These are phyloP conservation scores for Protodeltote pygarga DNA, from an alignment of 2,888 invertebrate genomes.

Conservation along the genomic window DNA sequence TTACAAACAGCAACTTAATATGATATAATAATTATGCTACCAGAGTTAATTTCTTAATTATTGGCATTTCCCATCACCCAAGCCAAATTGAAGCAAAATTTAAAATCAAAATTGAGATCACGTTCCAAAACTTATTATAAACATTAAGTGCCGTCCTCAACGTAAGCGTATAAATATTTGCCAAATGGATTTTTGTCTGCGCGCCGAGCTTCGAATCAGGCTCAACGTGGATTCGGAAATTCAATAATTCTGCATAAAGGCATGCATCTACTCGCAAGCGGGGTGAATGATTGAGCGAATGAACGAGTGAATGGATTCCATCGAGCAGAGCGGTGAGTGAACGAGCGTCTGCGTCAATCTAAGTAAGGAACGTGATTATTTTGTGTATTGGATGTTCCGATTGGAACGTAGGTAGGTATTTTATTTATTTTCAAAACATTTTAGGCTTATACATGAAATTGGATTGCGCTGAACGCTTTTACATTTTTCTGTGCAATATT, in stretches of 20 bases:
- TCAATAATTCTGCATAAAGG: constrained; percentile 79
- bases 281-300: constrained; percentile 73
- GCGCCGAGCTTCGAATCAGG: constrained; percentile 47
- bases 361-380: constrained; percentile 68
- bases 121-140: constrained; percentile 44
- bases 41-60: too few species aligned
- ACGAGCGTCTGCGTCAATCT: constrained; percentile 60
- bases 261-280: constrained; percentile 69
- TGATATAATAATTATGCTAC: too few species aligned
- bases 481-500: constrained; percentile 48
- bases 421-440: constrained; percentile 60
- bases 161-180: constrained; percentile 60
- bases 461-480: constrained; percentile 51
- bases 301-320: constrained; percentile 68
- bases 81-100: constrained; percentile 8
- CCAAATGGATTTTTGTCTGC: constrained; percentile 68
- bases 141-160: constrained; percentile 44
- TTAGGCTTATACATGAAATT: constrained; percentile 54
- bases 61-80: not conserved
- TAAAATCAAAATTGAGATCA: constrained; percentile 34
- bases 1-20: too few species aligned
- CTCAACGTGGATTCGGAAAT: constrained; percentile 69
- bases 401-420: constrained; percentile 58
- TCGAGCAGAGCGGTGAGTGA: constrained; percentile 58
- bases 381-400: constrained; percentile 64